phyloP scores from a whole-genome alignment of 1,140 invertebrate species.

The Acromyrmex heyeri region DNA sequence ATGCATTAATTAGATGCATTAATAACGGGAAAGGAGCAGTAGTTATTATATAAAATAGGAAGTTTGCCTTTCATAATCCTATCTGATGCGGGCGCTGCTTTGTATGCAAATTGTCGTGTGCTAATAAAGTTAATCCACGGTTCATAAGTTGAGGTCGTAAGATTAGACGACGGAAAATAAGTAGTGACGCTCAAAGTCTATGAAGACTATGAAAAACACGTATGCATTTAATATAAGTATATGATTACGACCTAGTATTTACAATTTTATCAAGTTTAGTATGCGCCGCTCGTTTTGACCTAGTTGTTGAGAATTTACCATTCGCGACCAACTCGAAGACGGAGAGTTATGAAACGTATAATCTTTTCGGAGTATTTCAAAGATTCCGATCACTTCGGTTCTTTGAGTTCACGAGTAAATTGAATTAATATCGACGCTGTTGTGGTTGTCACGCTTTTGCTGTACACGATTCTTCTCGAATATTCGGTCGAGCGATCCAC shows the following conservation, averaged over 20 bases:
- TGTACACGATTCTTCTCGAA: not conserved
- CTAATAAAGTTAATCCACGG: conserved; percentile 65
- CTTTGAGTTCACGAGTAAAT: not conserved
- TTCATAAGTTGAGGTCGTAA: conserved; percentile 30
- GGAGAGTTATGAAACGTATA: conserved; percentile 14
- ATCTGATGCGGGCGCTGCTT: conserved; percentile 68
- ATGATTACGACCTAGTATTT: conserved; percentile 22
- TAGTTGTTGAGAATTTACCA: conserved; percentile 42
- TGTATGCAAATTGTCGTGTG: conserved; percentile 72
- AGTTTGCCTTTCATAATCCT: conserved; percentile 66
- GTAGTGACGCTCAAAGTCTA: not conserved
- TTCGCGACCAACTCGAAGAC: not conserved
- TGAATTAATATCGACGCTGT: conserved; percentile 45
- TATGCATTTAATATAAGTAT: conserved; percentile 36
- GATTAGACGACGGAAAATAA: conserved; percentile 36
- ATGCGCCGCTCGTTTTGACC: not conserved
- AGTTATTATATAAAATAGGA: conserved; percentile 68
- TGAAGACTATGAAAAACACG: conserved; percentile 16
- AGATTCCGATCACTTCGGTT: conserved; percentile 39
- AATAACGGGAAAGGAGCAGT: conserved; percentile 48
- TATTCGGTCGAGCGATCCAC: not conserved
- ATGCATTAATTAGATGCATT: conserved; percentile 66
- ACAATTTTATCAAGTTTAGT: conserved; percentile 42
- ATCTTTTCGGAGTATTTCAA: conserved; percentile 16
- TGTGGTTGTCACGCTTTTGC: not conserved